These are phyloP conservation scores for Arnoldichthys spilopterus DNA, from an alignment of 2,797 vertebrate species.

Conservation along the genomic window DNA sequence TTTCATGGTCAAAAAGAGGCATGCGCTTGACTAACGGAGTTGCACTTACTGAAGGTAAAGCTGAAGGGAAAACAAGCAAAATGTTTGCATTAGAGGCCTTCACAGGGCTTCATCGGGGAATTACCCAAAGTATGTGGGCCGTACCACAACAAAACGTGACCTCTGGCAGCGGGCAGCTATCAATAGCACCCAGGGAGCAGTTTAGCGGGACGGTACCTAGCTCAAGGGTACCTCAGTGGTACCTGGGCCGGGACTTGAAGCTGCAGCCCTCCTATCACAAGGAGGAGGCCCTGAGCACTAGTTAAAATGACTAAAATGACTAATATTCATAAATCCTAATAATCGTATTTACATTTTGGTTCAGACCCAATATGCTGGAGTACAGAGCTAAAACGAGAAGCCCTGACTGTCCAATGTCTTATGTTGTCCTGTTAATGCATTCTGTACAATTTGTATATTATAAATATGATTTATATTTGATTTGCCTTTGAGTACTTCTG, in stretches of 20 bases:
- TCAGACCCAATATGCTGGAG: background rate
- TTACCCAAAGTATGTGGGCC: too few relatives aligned
- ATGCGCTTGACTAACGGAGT: background rate
- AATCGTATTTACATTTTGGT: background rate
- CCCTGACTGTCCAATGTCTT: conserved; percentile 21
- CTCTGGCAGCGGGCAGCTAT: too few relatives aligned
- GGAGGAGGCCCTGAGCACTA: too few relatives aligned
- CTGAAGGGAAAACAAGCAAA: background rate
- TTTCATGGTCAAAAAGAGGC: background rate
- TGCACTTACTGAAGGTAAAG: background rate
- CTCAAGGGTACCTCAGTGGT: too few relatives aligned
- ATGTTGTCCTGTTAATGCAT: conserved; percentile 69
- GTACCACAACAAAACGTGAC: too few relatives aligned
- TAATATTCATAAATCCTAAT: background rate
- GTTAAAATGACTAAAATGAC: too few relatives aligned
- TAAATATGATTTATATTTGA: conserved; percentile 88
- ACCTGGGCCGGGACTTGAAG: too few relatives aligned
- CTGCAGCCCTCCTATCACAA: too few relatives aligned
- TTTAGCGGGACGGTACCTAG: too few relatives aligned
- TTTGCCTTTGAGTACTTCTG: conserved; percentile 68
- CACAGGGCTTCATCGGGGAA: background rate
- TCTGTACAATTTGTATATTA: conserved; percentile 88
- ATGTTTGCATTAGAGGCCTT: background rate
- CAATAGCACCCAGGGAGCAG: too few relatives aligned
- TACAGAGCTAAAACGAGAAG: background rate